Evolutionary conservation across 2,113 vertebrate genomes (phyloP), one percentile per base, ranked within the genome.

Genomic region (Platanista minor): DNA sequence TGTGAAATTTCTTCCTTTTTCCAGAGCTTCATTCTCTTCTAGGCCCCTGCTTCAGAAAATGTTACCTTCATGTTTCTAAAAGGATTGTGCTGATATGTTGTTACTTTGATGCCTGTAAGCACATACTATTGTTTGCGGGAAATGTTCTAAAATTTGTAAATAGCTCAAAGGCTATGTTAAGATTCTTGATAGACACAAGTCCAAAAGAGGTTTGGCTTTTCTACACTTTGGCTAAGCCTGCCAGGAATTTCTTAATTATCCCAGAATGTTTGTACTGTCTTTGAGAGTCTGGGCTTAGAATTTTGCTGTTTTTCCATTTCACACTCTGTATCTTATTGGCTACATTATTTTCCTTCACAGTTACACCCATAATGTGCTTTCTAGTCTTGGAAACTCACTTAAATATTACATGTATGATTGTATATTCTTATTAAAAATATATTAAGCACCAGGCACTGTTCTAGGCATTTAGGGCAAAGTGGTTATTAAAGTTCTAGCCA

Each of bases 121-220:
- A 86, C n/a, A 86, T 62, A 62, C 21, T 88, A 84, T 78, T 80
- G 62, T 82, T 67, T 88, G 57, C 87, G 29, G 61, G 88, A 92
- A 86, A 15, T 49, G 41, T 91, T 93, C 8, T 82, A 80, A 95
- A 93, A 20, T 82, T 88, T 96, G 21, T 78, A 77, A 96, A 88
- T 74, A 36, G 14, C 33, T 95, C 46, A 90, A 39, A 77, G 14
- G 66, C 57, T 80, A 83, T n/a, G 41, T 46, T 67, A 90, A 52
- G 39, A 80, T 67, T 90, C 41, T 74, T 90, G 15, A 66, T 72
- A 67, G 72, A 92, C 54, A 39, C 14, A 66, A 93, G 9, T 57
- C 49, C 43, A 46, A 71, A 69, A 69, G 41, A 85, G 10, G 9
- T 81, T 31, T 61, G 36, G 23, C 12, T 49, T 92, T 15, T 75